phyloP scores from a whole-genome alignment of 2,797 vertebrate genomes.

The Esox lucius region DNA sequence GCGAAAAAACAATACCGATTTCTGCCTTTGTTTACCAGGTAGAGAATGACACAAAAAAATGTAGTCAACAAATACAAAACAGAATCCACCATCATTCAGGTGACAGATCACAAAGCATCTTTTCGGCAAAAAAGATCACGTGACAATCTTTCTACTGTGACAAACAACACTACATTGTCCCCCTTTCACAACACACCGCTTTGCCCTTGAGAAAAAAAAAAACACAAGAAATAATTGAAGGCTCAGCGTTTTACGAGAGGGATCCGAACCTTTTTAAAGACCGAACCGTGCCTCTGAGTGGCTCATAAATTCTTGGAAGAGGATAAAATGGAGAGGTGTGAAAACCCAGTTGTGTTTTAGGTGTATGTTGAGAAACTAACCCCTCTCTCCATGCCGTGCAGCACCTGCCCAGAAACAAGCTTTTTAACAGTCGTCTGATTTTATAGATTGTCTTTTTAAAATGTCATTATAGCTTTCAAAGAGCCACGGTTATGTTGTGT shows the following conservation, averaged over 20 bases:
- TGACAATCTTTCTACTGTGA: conserved; percentile 2
- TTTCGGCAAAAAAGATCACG: background rate
- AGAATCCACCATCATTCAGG: background rate
- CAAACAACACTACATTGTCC: background rate
- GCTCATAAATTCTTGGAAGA: conserved; percentile 13
- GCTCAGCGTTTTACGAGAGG: conserved; percentile 27
- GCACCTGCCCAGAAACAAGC: background rate
- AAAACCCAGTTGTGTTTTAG: background rate
- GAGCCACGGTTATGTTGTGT: background rate
- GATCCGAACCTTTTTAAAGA: conserved; percentile 22
- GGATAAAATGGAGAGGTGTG: conserved; percentile 22
- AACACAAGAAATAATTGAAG: conserved; percentile 28
- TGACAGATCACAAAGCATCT: conserved; percentile 6
- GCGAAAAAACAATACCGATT: background rate
- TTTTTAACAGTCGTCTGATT: background rate
- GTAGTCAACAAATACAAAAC: background rate
- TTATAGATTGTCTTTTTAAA: background rate
- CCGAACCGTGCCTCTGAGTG: conserved; percentile 17
- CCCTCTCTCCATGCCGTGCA: background rate
- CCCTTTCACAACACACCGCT: background rate
- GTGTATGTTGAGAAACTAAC: background rate
- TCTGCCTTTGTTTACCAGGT: background rate
- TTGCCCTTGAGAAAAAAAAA: conserved; percentile 32
- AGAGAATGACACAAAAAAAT: background rate
- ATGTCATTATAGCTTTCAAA: background rate